Base-by-base conservation (phyloP, 2,113 vertebrate genomes). In the Hypomesus transpacificus region DNA sequence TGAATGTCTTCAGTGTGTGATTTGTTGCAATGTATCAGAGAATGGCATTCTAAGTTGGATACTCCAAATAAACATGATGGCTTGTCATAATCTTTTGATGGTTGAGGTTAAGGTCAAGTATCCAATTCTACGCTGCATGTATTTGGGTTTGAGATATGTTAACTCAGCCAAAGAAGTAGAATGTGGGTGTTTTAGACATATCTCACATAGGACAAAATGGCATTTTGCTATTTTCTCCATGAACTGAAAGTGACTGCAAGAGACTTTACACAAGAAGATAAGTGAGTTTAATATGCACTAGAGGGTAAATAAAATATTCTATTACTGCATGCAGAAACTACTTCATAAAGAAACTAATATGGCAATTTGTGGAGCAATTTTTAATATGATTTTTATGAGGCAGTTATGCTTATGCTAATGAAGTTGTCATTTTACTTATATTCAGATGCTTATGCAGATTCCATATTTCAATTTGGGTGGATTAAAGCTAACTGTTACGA, bases 221-320 rank as follows among this genome's bases (percentile, higher is more conserved):
- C 68, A 82, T 84, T 84, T 87, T 87, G 82, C 75, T 79, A 80
- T 85, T 86, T 79, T 67, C 74, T 81, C 81, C 89, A 90, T 87
- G 87, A 79, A 86, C 68, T 91, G 92, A 89, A 93, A 93, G 92
- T 89, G 91, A 92, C 91, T 92, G 92, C 93, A 93, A 89, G 88
- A 86, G 93, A 94, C 92, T 95, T 96, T 95, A 95, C 94, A 97
- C 92, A 94, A 93, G 92, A 96, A 96, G 96, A 98, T 97, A 94
- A 98, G 95, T 96, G 95, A 95, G 94, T 98, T 98, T 98, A 99
- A 98, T 98, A 98, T 95, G 95, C 95, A 96, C 94, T 95, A 92
- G 96, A 98, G 96, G 96, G 94, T 95, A 96, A 95, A 95, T 94
- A 92, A 94, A 95, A 95, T 95, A 96, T 96, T 95, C 95, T 98